A percentile compares a stretch with the other conserved stretches of the same genome.
These are phyloP conservation scores for Phocoena phocoena DNA, from an alignment of 2,113 vertebrate genomes.

Conservation along the genomic window DNA sequence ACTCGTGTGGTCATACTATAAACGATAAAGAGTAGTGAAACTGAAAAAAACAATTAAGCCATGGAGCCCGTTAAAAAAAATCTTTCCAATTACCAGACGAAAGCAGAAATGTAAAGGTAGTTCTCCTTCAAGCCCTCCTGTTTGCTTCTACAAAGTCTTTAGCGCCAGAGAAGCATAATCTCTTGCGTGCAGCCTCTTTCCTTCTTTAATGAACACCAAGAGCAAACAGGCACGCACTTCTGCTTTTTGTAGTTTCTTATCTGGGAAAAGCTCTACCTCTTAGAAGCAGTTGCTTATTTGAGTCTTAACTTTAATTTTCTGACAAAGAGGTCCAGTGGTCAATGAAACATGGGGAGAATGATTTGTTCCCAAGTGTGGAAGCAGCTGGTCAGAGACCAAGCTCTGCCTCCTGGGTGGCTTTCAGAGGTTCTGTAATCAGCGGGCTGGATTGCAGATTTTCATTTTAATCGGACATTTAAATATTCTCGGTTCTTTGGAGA, in stretches of 20 bases:
- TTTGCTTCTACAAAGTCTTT: background rate
- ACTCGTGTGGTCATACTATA: accelerated
- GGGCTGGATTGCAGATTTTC: background rate
- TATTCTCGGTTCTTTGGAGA: background rate
- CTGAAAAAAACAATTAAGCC: background rate
- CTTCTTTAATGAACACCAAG: background rate
- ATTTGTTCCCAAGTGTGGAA: background rate
- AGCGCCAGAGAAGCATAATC: background rate
- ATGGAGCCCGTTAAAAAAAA: background rate
- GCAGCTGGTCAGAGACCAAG: background rate
- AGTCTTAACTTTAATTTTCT: background rate
- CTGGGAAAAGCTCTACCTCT: background rate
- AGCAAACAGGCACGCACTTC: background rate
- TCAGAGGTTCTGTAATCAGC: background rate
- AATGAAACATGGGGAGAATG: accelerated
- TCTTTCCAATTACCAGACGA: background rate
- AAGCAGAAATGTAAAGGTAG: background rate
- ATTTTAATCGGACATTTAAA: background rate
- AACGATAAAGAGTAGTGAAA: background rate
- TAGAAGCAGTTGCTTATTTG: background rate
- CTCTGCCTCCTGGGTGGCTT: background rate
- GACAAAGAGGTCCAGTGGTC: background rate
- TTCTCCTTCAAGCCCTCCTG: accelerated
- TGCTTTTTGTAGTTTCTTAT: background rate
- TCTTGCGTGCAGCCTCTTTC: accelerated